Percentiles rank a stretch among this genome's conserved stretches.
Evolutionary conservation across 1,140 invertebrate genomes (phyloP).

Genomic region (Palaemon carinicauda): DNA sequence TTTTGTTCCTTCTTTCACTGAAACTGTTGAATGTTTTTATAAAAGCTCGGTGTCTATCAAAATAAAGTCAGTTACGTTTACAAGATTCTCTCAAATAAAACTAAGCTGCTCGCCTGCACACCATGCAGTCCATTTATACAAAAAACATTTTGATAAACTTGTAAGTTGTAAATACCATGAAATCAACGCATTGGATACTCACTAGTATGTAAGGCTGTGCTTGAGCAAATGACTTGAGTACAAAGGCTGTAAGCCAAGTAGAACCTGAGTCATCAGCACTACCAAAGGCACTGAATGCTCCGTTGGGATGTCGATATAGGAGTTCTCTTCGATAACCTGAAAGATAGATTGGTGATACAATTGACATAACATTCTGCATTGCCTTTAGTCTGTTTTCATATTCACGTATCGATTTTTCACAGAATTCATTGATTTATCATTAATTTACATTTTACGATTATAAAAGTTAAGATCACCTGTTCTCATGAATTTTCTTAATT

Average conservation of each 20-base stretch:
- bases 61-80: too few species aligned
- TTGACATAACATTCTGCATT: too few species aligned
- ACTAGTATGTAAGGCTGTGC: conserved; percentile 74
- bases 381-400: too few species aligned
- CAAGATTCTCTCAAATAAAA: too few species aligned
- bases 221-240: conserved; percentile 76
- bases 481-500: conserved; percentile 80
- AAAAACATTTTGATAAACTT: too few species aligned
- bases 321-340: conserved; percentile 76
- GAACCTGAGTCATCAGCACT: conserved; percentile 72
- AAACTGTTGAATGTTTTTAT: too few species aligned
- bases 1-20: too few species aligned
- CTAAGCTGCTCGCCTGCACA: too few species aligned
- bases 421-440: not conserved
- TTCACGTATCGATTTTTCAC: not conserved
- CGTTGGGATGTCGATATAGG: conserved; percentile 76
- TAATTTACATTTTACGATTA: not conserved
- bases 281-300: conserved; percentile 85
- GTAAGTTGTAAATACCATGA: too few species aligned
- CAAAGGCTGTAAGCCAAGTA: conserved; percentile 84
- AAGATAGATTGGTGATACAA: not conserved
- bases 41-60: too few species aligned
- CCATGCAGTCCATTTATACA: too few species aligned
- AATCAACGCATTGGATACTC: not conserved
- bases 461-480: conserved; percentile 72